phyloP scores from a whole-genome alignment of 2,797 vertebrate species.

The Falco columbarius region DNA sequence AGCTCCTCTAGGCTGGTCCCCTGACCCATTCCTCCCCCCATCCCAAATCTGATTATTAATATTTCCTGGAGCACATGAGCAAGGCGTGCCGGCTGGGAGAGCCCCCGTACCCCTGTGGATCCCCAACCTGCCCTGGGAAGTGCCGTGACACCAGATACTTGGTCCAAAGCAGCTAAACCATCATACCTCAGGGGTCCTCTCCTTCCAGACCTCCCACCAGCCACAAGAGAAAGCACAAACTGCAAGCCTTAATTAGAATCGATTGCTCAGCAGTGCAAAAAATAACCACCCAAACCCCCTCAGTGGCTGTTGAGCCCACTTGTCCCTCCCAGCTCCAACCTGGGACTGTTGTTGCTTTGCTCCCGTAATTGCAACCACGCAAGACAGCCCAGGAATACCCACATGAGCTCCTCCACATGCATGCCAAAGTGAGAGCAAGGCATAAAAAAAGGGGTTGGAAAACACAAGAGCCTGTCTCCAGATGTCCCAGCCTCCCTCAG shows the following conservation, averaged over 20 bases:
- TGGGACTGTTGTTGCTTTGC: not conserved
- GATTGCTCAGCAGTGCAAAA: not conserved
- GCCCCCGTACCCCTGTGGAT: not conserved
- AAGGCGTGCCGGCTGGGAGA: not conserved
- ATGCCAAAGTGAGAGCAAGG: not conserved
- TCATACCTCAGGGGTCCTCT: not conserved
- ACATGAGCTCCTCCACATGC: not conserved
- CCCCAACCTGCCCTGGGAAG: not conserved
- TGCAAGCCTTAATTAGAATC: not conserved
- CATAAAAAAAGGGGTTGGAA: not conserved
- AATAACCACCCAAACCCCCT: not conserved
- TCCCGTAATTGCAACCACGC: accelerated
- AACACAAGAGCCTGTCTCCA: not conserved
- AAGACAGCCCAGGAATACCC: not conserved
- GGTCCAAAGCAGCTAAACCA: not conserved
- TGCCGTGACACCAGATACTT: not conserved
- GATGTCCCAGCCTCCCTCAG: not conserved
- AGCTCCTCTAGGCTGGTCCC: not conserved
- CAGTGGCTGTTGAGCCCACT: not conserved
- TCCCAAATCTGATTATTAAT: not conserved
- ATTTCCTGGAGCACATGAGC: not conserved
- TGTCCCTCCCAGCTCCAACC: not conserved
- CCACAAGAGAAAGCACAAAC: not conserved
- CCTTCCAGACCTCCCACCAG: not conserved
- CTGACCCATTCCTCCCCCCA: not conserved